A percentile compares a stretch with the other conserved stretches of the same genome.
Conservation (phyloP, 2,888 invertebrate species). For the Ernsta delagoae region DNA sequence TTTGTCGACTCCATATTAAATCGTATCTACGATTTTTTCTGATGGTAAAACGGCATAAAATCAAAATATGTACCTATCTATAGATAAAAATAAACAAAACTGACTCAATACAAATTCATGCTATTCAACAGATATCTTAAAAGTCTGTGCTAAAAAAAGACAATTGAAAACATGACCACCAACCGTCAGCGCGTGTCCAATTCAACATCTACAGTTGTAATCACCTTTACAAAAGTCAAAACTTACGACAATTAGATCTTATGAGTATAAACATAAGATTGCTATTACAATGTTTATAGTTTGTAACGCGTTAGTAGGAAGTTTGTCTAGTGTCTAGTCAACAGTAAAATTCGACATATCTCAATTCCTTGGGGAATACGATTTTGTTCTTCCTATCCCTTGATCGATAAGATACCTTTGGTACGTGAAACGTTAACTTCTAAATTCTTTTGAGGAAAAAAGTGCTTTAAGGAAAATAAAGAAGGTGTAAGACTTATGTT, state of each 20-base stretch:
- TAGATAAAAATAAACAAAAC: neutral
- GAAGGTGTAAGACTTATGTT: too few relatives aligned
- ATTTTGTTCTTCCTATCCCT: constrained; percentile 36
- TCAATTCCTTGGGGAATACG: constrained; percentile 40
- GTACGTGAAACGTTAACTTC: constrained; percentile 12
- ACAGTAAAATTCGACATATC: constrained; percentile 34
- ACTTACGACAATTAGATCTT: neutral
- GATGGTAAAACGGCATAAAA: too few relatives aligned
- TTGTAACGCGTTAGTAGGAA: neutral
- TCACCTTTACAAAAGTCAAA: neutral
- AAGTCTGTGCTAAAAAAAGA: neutral
- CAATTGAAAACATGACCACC: constrained; percentile 42
- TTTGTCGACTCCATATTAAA: too few relatives aligned
- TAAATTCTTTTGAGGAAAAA: neutral
- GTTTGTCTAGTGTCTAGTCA: constrained; percentile 12
- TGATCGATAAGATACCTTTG: constrained; percentile 37
- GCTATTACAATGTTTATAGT: neutral
- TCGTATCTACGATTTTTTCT: too few relatives aligned
- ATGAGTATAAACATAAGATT: neutral
- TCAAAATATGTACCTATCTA: too few relatives aligned
- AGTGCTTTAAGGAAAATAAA: neutral
- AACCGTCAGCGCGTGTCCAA: constrained; percentile 48
- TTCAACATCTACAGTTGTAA: constrained; percentile 37
- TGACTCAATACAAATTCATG: neutral
- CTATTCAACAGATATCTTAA: neutral